phyloP scores from a whole-genome alignment of 2,797 vertebrate genomes.

The Australoheros facetus region DNA sequence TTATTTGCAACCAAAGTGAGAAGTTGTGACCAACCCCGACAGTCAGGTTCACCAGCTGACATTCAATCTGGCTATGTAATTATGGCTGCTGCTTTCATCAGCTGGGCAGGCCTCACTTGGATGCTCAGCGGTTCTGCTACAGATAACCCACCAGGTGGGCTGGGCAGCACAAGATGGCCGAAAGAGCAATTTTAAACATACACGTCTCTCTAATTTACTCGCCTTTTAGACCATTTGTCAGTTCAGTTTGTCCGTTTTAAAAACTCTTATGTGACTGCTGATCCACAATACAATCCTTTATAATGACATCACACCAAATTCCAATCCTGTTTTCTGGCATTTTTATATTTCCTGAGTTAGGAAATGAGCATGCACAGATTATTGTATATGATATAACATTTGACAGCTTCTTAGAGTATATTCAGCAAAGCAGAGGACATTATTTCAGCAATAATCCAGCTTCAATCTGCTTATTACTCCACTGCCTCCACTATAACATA shows the following conservation, averaged over 20 bases:
- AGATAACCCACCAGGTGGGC: conserved; percentile 51
- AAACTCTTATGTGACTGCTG: background rate
- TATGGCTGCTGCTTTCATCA: conserved; percentile 56
- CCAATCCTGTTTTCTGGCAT: background rate
- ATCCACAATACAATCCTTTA: no score
- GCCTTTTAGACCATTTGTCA: background rate
- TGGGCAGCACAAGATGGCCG: conserved; percentile 15
- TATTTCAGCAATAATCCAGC: no score
- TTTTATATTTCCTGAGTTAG: no score
- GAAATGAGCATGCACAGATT: no score
- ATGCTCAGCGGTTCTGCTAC: conserved; percentile 20
- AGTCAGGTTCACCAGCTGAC: conserved; percentile 62
- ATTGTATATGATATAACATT: no score
- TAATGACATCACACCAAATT: background rate
- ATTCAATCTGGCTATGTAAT: conserved; percentile 65
- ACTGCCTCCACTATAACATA: no score
- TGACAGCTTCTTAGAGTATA: no score
- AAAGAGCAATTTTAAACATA: conserved; percentile 8
- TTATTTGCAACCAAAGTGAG: conserved; percentile 44
- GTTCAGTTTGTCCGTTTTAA: background rate
- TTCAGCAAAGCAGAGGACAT: no score
- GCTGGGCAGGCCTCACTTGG: conserved; percentile 54
- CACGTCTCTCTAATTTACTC: background rate
- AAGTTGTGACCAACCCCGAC: conserved; percentile 21
- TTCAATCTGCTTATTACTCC: no score